Evolutionary conservation across 2,797 vertebrate genomes (phyloP), one percentile per base, ranked within the genome.

Genomic region (Cephalopachus bancanus): DNA sequence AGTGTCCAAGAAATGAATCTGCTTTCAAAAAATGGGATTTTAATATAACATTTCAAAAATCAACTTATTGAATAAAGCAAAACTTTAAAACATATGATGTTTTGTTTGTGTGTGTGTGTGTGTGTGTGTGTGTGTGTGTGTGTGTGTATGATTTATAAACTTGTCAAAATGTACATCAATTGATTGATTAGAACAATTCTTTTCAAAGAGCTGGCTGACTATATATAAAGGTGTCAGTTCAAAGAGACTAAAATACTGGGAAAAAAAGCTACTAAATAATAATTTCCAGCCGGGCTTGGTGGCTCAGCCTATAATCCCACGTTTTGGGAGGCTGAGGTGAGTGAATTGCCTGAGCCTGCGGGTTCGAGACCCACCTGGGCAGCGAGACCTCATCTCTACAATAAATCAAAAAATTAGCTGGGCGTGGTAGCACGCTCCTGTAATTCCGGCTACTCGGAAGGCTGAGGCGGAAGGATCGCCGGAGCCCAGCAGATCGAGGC

Each of bases 21-120:
- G 4, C 53, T 79, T 92, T 93, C 59, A n/a, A 83, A 86, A 97
- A 69, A 17, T 33, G 57, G 14, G 30, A 71, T 74, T 81, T 92
- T 59, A 83, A 65, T 37, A 10, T 49, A 80, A 37, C 10, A 65
- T 59, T 75, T 79, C 62, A 92, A 19, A 94, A 92, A 87, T 59
- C 6, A 5, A 76, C 19, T n/a, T 74, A 78, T 19, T 67, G 30
- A 80, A 1, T 57, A 92, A 81, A 60, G 49, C 28, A 72, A 87
- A 80, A 84, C 60, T 55, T 28, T 55, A 19, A 72, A 91, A 37
- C 15, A 76, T 53, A 44, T 44, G 44, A 44, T 44, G 44, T 44
- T 44, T 44, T 44, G 44, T 37, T 37, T 44, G 44, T 44, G 44
- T 44, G 44, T 44, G 44, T 44, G 44, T 44, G 44, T 44, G 6